Conservation (phyloP, 1,140 invertebrate species). For the Mizuhopecten yessoensis region DNA sequence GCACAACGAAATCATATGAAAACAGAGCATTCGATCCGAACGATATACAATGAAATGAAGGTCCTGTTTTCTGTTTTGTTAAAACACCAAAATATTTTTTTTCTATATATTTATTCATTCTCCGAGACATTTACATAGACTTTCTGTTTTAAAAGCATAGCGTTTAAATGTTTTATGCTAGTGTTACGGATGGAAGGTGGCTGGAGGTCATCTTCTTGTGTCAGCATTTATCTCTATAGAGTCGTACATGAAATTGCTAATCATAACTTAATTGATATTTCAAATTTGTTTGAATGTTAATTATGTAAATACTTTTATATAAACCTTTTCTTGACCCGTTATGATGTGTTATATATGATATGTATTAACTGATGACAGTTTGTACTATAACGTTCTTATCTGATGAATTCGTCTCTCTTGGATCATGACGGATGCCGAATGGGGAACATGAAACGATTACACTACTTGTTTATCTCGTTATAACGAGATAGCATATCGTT, state of each 20-base stretch:
- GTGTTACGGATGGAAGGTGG: too few species aligned
- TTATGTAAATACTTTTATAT: not conserved
- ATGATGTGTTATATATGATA: not conserved
- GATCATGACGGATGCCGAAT: too few species aligned
- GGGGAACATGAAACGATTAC: too few species aligned
- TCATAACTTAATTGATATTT: not conserved
- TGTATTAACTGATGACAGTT: too few species aligned
- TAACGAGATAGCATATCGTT: too few species aligned
- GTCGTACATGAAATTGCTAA: not conserved
- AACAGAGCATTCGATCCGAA: constrained; percentile 32
- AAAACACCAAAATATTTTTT: not conserved
- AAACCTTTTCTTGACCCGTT: not conserved
- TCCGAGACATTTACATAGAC: not conserved
- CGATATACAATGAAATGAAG: not conserved
- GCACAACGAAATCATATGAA: constrained; percentile 27
- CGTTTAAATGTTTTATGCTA: not conserved
- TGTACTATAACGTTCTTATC: too few species aligned
- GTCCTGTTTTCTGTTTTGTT: not conserved
- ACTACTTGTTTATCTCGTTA: too few species aligned
- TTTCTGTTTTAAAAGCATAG: not conserved
- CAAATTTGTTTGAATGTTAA: not conserved
- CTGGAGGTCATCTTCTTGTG: not conserved
- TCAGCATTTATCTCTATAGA: not conserved
- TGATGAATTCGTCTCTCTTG: too few species aligned
- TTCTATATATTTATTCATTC: not conserved